Evolutionary conservation across 1,140 invertebrate species (phyloP).

Genomic region (Heliconius hermathena): DNA sequence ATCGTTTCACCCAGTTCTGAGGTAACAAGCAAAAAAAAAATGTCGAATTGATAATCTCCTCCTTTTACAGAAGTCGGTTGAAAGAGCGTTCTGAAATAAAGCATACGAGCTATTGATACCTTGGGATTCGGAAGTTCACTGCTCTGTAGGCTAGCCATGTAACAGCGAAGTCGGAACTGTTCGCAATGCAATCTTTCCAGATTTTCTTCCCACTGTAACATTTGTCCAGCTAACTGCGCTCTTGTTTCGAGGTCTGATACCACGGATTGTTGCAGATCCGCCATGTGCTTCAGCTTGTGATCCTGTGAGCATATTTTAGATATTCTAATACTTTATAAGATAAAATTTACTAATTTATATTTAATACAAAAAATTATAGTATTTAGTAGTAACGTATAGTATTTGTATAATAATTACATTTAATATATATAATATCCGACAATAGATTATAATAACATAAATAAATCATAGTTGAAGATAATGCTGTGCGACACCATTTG

Average conservation of each 20-base stretch:
- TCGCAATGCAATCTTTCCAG: constrained; percentile 97
- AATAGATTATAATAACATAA: constrained; percentile 2
- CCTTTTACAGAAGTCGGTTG: too few relatives aligned
- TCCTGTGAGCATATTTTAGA: constrained; percentile 84
- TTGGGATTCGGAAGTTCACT: constrained; percentile 99
- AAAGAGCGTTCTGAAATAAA: background rate
- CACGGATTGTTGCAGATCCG: constrained; percentile 96
- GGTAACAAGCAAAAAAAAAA: too few relatives aligned
- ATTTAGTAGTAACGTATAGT: too few relatives aligned
- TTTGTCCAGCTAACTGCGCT: constrained; percentile 95
- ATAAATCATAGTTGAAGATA: constrained; percentile 34
- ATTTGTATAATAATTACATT: too few relatives aligned
- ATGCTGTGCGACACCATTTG: constrained; percentile 41
- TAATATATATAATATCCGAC: too few relatives aligned
- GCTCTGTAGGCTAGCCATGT: constrained; percentile 97
- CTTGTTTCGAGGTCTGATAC: constrained; percentile 95
- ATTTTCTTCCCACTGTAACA: constrained; percentile 98
- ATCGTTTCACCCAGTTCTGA: too few relatives aligned
- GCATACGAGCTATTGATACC: constrained; percentile 81
- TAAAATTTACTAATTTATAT: background rate
- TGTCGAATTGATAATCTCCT: too few relatives aligned
- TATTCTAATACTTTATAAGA: background rate
- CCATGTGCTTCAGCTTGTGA: constrained; percentile 98
- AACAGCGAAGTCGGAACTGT: constrained; percentile 97
- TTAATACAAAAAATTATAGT: too few relatives aligned